phyloP scores from a whole-genome alignment of 2,113 vertebrate species.

The Osmerus mordax region DNA sequence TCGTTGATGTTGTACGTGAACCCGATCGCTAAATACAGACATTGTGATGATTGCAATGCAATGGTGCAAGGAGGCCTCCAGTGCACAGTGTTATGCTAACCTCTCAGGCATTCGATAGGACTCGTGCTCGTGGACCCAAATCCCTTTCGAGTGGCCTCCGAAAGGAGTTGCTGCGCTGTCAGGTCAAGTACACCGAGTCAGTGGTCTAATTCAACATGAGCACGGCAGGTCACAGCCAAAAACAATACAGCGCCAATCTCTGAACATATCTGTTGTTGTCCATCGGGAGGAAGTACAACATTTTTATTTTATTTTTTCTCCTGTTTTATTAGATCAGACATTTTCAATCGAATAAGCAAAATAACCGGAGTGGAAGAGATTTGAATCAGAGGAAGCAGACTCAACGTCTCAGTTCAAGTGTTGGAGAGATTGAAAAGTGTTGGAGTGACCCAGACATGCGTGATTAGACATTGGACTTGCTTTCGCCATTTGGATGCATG shows the following conservation, averaged over 20 bases:
- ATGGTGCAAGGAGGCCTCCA: no score
- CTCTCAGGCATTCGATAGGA: no score
- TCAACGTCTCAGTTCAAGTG: conserved; percentile 20
- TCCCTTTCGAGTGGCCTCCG: no score
- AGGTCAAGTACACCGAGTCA: conserved; percentile 19
- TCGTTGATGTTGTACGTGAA: no score
- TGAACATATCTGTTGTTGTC: conserved; percentile 51
- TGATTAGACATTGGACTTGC: conserved; percentile 56
- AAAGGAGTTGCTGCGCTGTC: no score
- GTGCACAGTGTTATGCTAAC: no score
- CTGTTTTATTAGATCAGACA: conserved; percentile 60
- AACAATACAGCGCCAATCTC: conserved; percentile 60
- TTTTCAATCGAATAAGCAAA: conserved; percentile 53
- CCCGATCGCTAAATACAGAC: no score
- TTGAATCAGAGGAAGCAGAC: conserved; percentile 33
- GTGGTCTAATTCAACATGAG: conserved; percentile 31
- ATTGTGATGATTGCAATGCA: no score
- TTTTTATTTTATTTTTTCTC: conserved; percentile 27
- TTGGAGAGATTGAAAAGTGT: conserved; percentile 40
- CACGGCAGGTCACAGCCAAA: conserved; percentile 48
- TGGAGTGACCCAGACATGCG: conserved; percentile 33
- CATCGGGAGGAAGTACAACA: conserved; percentile 38
- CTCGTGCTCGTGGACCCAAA: no score
- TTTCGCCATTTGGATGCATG: conserved; percentile 32
- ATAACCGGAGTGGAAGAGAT: conserved; percentile 42